Evolutionary conservation across 2,888 invertebrate species (phyloP), one percentile per base, ranked within the genome.

Genomic region (Reticulitermes lucifugus): DNA sequence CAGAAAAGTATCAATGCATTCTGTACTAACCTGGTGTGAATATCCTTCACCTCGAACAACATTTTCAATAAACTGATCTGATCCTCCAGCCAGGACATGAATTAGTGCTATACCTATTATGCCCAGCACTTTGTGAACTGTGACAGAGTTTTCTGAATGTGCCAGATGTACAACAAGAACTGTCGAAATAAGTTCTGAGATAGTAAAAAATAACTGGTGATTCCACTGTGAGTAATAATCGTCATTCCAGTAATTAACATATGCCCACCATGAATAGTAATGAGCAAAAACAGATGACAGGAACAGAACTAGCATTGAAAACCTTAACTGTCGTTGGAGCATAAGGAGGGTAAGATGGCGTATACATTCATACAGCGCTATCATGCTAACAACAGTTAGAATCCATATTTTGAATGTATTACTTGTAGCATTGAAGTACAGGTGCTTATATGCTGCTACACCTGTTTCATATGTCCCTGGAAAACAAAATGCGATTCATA

Each of bases 181-280:
- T 7, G 94, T 93, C 41, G 94, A 94, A 87, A 93, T 89, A 41
- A 94, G 88, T 90, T 95, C 95, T 18, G 94, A 94, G 73, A 93
- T 87, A 89, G 93, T 92, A 89, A 93, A 94, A 89, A 94, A 94
- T 87, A 94, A 89, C 89, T 95, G 95, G 90, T 95, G 94, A 89
- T 94, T 93, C 94, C 94, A 95, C 89, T 94, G 94, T 51, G 92
- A 92, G 89, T 94, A 95, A 89, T 93, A 95, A 87, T 95, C 95
- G 87, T 95, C 95, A 88, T 95, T 95, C 92, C 94, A 94, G 89
- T 95, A 95, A 90, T 95, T 95, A 86, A 95, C 93, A 88, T 94
- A 94, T 81, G 93, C 93, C 95, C 95, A 95, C 94, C 94, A 95
- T 2, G 94, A 93, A 88, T 95, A 95, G 88, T 95, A 95, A 88